phyloP scores from a whole-genome alignment of 2,797 vertebrate species.

The Lacerta bilineata region DNA sequence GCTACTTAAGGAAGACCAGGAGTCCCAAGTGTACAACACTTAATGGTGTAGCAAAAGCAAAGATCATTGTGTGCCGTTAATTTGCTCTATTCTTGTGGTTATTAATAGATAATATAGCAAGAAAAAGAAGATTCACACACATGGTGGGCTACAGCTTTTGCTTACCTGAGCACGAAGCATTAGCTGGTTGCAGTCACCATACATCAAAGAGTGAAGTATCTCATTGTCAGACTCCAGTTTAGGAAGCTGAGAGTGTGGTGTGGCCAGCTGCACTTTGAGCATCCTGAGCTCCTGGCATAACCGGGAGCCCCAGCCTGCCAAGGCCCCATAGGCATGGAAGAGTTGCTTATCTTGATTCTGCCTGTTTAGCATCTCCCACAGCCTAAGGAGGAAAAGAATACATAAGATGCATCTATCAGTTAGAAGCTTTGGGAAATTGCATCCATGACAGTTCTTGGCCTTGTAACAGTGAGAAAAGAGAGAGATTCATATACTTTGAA shows the following conservation, averaged over 20 bases:
- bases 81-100: not conserved
- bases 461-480: not conserved
- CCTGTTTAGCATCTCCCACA: slow-evolving; percentile 58
- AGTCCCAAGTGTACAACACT: not conserved
- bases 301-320: slow-evolving; percentile 49
- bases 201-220: slow-evolving; percentile 30
- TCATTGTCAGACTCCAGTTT: slow-evolving; percentile 57
- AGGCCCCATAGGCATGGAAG: slow-evolving; percentile 38
- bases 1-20: not conserved
- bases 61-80: not conserved
- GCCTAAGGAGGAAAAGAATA: slow-evolving; percentile 34
- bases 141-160: not conserved
- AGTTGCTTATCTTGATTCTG: not conserved
- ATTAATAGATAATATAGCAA: not conserved
- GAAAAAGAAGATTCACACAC: not conserved
- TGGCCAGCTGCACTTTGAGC: slow-evolving; percentile 54
- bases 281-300: slow-evolving; percentile 41
- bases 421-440: not conserved
- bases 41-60: not conserved
- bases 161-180: slow-evolving; percentile 58
- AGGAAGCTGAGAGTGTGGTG: slow-evolving; percentile 25
- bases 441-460: not conserved
- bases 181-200: slow-evolving; percentile 58
- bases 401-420: not conserved
- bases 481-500: not conserved